Percentiles rank a stretch among this genome's conserved stretches.
phyloP scores from a whole-genome alignment of 2,113 vertebrate genomes.

The Nasalis larvatus region DNA sequence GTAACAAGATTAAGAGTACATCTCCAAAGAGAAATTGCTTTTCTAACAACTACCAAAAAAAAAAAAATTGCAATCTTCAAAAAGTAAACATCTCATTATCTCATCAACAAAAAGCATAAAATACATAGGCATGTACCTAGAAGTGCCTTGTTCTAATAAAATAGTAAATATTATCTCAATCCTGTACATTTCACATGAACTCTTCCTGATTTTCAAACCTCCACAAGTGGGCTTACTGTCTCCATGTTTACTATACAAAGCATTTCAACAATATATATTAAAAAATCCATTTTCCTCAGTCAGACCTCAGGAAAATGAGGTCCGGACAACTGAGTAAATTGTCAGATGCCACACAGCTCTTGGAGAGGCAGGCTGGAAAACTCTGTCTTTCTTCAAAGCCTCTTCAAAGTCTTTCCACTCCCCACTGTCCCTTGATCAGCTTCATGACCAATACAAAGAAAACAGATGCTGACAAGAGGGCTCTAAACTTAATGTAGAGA shows the following conservation, averaged over 20 bases:
- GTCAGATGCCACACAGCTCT: not conserved
- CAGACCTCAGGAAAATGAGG: not conserved
- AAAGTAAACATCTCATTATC: not conserved
- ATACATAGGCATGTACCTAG: not conserved
- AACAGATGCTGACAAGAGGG: not conserved
- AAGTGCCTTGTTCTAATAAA: not conserved
- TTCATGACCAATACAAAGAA: not conserved
- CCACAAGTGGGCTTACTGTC: not conserved
- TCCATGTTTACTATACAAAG: not conserved
- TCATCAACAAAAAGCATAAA: not conserved
- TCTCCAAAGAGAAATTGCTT: not conserved
- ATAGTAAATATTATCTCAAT: not conserved
- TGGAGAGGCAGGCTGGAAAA: not conserved
- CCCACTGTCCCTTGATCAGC: not conserved
- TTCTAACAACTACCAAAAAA: constrained; percentile 20
- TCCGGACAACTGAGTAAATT: not conserved
- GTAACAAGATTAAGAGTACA: not conserved
- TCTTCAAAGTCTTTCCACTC: not conserved
- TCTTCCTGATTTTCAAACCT: not conserved
- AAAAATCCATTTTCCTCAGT: not conserved
- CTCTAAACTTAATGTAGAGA: not conserved
- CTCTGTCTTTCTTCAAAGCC: not conserved
- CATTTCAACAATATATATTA: not conserved
- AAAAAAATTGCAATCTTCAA: not conserved
- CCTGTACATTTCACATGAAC: not conserved